Evolutionary conservation across 1,140 invertebrate species (phyloP), one percentile per base, ranked within the genome.

Genomic region (Temnothorax curvispinosus): DNA sequence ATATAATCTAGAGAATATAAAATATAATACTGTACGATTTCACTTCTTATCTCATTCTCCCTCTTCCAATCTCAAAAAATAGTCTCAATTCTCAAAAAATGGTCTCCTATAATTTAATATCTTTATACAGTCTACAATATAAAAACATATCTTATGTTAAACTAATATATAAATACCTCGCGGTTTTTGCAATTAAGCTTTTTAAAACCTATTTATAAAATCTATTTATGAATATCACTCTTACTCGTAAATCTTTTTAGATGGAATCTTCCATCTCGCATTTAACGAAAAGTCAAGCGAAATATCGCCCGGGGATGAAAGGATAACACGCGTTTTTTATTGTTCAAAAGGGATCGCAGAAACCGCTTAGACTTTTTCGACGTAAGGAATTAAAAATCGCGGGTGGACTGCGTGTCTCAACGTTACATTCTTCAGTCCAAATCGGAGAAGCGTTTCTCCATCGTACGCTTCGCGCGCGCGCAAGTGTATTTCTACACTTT

Each of bases 401-500:
- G 27, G 6, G n/a, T 38, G 3, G 9, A 65, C 6, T 15, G 41
- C 15, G 27, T 54, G 27, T 52, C 9, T 54, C 47, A 18, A 78
- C 11, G 50, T 44, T 3, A 58, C 35, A 41, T 47, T 60, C 58
- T 47, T 60, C 67, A 15, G 9, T 15, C 0, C 0, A 21, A 47
- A 62, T 77, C 8, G 38, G 41, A 7, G 15, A 35, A 64, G 27
- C 58, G 8, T 35, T 50, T 76, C 21, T 47, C 3, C 9, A 35
- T 18, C 21, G n/a, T 2, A 18, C 21, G 21, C 3, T 9, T 21
- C 32, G 67, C 38, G 74, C 27, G 1, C 27, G 27, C 27, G 27
- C 27, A 27, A 58, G 72, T 35, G 62, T 84, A 74, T 75, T 88
- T 86, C 11, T 84, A 62, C 76, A 77, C 77, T 87, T 87, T 84